Conservation (phyloP, 2,113 vertebrate genomes). For the Epinephelus cyanopodus region DNA sequence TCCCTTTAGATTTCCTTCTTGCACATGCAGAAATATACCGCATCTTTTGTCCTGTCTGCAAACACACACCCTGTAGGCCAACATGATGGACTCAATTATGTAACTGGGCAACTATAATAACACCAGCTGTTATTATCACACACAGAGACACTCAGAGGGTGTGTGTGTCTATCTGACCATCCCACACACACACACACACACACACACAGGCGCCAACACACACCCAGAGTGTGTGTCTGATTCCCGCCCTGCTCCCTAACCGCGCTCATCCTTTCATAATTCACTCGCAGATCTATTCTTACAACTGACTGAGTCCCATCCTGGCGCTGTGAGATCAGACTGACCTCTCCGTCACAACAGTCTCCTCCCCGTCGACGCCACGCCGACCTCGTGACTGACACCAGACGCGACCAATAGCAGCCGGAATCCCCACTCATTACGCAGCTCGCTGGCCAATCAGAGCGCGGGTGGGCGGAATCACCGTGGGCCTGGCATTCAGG, state of each 20-base stretch:
- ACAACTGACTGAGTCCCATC: slow-evolving; percentile 48
- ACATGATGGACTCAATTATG: slow-evolving; percentile 7
- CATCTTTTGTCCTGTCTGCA: background rate
- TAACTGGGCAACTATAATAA: background rate
- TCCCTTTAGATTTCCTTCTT: background rate
- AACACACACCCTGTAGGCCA: background rate
- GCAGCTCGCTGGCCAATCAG: slow-evolving; percentile 57
- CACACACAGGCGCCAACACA: background rate
- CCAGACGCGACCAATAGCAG: slow-evolving; percentile 55
- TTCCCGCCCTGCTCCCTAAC: slow-evolving; percentile 38
- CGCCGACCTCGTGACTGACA: slow-evolving; percentile 57
- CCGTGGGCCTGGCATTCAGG: slow-evolving; percentile 75
- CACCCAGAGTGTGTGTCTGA: slow-evolving; percentile 1
- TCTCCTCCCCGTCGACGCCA: slow-evolving; percentile 56
- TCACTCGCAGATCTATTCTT: slow-evolving; percentile 38
- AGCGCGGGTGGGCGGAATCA: slow-evolving; percentile 31
- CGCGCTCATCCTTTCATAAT: slow-evolving; percentile 4
- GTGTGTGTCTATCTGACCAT: background rate
- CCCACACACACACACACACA: slow-evolving; percentile 9
- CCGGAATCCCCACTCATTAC: background rate
- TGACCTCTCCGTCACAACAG: slow-evolving; percentile 57
- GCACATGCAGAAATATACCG: background rate
- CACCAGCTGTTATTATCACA: slow-evolving; percentile 18
- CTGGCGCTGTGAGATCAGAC: slow-evolving; percentile 60
- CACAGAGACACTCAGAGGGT: background rate